phyloP scores from a whole-genome alignment of 1,140 invertebrate species.

The Idris sp. region DNA sequence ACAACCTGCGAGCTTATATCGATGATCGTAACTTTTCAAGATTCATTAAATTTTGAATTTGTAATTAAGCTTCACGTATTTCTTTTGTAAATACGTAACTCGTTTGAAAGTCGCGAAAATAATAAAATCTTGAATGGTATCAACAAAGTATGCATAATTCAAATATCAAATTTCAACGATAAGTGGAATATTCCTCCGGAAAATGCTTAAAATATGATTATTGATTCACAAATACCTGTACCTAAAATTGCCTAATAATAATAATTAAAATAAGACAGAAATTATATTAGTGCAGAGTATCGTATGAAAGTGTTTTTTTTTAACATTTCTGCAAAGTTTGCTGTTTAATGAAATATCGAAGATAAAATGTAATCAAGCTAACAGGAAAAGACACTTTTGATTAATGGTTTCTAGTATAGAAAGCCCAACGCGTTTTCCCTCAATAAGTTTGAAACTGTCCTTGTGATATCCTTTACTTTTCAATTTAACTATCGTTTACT shows the following conservation, averaged over 20 bases:
- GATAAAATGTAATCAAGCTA: conserved; percentile 69
- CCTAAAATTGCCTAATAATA: too few relatives aligned
- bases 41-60: conserved; percentile 58
- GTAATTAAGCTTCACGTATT: conserved; percentile 21
- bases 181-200: background rate
- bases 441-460: conserved; percentile 64
- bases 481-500: conserved; percentile 31
- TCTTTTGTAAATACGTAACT: conserved; percentile 12
- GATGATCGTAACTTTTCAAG: conserved; percentile 61
- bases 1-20: conserved; percentile 61
- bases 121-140: conserved; percentile 24
- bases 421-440: conserved; percentile 54
- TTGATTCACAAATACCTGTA: too few relatives aligned
- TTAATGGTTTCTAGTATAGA: conserved; percentile 57
- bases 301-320: conserved; percentile 65
- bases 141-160: conserved; percentile 13
- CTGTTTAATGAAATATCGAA: conserved; percentile 72
- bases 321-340: conserved; percentile 65
- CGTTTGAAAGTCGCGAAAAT: conserved; percentile 8
- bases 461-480: conserved; percentile 53
- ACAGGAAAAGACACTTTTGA: conserved; percentile 67
- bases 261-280: too few relatives aligned
- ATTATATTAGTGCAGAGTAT: conserved; percentile 27
- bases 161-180: conserved; percentile 32
- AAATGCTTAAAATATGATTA: conserved; percentile 13